Conservation (phyloP, 2,797 vertebrate species). For the Lophotriccus pileatus region DNA sequence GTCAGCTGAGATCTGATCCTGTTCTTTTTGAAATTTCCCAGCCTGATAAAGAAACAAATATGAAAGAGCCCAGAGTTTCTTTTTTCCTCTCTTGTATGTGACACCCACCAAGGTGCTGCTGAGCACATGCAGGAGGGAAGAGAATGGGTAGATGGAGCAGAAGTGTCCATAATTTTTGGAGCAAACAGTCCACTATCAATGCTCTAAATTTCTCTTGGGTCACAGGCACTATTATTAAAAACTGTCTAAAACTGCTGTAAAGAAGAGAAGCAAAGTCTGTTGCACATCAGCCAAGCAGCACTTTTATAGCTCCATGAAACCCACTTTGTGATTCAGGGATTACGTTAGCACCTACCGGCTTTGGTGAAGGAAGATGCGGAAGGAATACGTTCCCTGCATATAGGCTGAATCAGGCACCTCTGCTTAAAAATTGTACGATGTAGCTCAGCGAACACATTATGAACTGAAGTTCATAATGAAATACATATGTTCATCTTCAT, state of each 20-base stretch:
- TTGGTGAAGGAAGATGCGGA: background rate
- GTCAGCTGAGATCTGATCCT: background rate
- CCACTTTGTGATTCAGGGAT: background rate
- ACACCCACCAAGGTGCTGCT: background rate
- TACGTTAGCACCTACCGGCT: background rate
- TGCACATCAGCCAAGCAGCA: background rate
- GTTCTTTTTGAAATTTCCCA: background rate
- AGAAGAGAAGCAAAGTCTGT: background rate
- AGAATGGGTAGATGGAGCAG: background rate
- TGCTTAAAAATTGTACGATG: background rate
- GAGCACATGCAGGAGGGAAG: background rate
- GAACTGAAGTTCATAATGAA: conserved; percentile 9
- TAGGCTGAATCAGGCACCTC: background rate
- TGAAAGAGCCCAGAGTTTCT: background rate
- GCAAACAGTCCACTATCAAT: background rate
- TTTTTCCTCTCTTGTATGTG: background rate
- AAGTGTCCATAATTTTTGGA: background rate
- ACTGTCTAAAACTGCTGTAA: background rate
- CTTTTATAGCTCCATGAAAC: background rate
- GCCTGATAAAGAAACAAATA: background rate
- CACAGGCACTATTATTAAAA: background rate
- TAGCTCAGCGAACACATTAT: background rate
- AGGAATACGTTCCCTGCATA: background rate
- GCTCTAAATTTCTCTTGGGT: background rate
- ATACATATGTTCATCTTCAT: conserved; percentile 4